Evolutionary conservation across 2,888 invertebrate species (phyloP), one percentile per base, ranked within the genome.

Genomic region (Stenodema calcarata): DNA sequence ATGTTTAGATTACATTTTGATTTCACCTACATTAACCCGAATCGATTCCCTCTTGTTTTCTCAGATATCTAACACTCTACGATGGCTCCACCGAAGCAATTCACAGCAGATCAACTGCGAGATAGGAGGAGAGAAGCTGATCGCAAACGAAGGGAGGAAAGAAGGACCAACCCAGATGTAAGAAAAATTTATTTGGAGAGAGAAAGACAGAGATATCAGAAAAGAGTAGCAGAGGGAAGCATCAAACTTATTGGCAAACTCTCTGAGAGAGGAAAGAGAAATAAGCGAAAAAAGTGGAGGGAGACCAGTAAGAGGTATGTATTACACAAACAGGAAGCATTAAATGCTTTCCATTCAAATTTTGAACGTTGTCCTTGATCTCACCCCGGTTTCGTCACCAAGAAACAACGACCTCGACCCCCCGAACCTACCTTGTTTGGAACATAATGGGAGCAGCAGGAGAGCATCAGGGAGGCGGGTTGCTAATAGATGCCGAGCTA

Each of bases 201-300:
- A 27, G 81, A 81, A 81, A 12, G 81, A 30, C 81, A 50, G 81
- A 16, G 81, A 54, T 81, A 81, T 30, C 6, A 54, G 54, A 81
- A 81, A 54, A 23, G 62, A 27, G 50, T 50, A 50, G 50, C 4
- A 54, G 81, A 81, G 18, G 81, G 81, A 54, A 54, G 50, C 16
- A 81, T 81, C 54, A 54, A 81, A 50, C 81, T 18, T 27, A 81
- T 81, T 28, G 81, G 16, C 54, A 50, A 81, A 50, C 81, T 81
- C 54, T 54, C 81, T 50, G 54, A 81, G 50, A 50, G 54, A 18
- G 81, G 18, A 47, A 81, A 81, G 81, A 81, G 54, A 54, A 14
- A 23, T 54, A n/a, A 81, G 54, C 81, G 81, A 9, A 81, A 81
- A 50, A 54, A 47, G 54, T 81, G 81, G 81, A 81, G 81, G 81